Conservation (phyloP, 2,797 vertebrate genomes). For the Girardinus metallicus region DNA sequence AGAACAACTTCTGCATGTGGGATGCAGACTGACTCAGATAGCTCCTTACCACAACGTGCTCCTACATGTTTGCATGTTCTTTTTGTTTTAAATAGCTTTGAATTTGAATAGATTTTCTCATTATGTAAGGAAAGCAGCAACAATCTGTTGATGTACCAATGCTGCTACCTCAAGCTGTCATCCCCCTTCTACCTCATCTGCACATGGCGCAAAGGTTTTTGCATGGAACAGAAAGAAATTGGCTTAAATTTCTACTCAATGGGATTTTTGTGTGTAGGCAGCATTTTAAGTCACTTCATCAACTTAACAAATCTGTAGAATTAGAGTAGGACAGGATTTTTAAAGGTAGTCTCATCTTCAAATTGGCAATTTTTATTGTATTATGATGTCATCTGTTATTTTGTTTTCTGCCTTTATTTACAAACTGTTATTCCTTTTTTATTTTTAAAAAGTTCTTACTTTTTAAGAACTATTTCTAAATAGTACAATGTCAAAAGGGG, state of each 20-base stretch:
- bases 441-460: background rate
- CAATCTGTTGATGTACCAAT: background rate
- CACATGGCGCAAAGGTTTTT: background rate
- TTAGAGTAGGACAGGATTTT: background rate
- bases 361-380: background rate
- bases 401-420: background rate
- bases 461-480: background rate
- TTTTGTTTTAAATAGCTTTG: slow-evolving; percentile 1
- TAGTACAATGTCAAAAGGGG: background rate
- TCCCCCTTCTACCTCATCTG: background rate
- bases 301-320: background rate
- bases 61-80: background rate
- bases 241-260: background rate
- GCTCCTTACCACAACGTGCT: background rate
- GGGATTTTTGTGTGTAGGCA: background rate
- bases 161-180: background rate
- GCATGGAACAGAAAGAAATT: background rate
- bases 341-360: background rate
- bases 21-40: background rate
- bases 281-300: background rate
- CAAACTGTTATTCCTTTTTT: background rate
- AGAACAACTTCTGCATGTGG: background rate
- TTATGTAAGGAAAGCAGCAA: background rate
- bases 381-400: background rate
- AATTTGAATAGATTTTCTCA: background rate